Percentiles rank a stretch among this genome's conserved stretches.
Evolutionary conservation across 1,140 invertebrate genomes (phyloP).

Genomic region (Drosophila gunungcola): DNA sequence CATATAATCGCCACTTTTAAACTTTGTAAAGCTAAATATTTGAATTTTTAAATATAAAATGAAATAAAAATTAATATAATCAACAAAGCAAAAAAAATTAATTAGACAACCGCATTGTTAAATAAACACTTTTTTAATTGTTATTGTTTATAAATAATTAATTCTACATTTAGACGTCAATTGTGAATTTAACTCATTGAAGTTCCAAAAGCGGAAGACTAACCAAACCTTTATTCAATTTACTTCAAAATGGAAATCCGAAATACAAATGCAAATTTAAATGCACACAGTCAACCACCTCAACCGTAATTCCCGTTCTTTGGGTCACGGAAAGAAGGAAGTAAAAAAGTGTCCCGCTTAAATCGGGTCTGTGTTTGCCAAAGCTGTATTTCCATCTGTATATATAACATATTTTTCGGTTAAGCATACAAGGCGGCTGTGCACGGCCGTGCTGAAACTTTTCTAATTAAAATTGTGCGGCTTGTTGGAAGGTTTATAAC

Average conservation of each 20-base stretch:
- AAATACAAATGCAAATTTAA: constrained; percentile 14
- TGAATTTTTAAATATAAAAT: too few species aligned
- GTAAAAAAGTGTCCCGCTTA: constrained; percentile 33
- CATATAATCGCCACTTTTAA: too few species aligned
- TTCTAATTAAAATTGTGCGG: constrained; percentile 79
- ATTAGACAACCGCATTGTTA: too few species aligned
- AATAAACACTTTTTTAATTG: too few species aligned
- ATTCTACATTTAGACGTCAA: not conserved
- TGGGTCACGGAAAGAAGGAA: constrained; percentile 44
- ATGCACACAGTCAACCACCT: not conserved
- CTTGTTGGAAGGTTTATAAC: constrained; percentile 40
- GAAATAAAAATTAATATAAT: too few species aligned
- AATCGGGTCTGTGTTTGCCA: constrained; percentile 31
- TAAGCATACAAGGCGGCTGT: constrained; percentile 23
- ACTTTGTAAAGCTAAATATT: too few species aligned
- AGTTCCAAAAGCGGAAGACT: not conserved
- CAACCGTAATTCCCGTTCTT: constrained; percentile 11
- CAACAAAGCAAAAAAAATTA: too few species aligned
- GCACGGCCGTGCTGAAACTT: constrained; percentile 53
- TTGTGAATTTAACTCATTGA: not conserved
- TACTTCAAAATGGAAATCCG: not conserved
- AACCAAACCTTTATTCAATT: not conserved
- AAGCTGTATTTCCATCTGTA: constrained; percentile 12
- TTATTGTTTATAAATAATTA: too few species aligned
- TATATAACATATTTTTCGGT: constrained; percentile 29